Base-by-base conservation (phyloP, 2,888 invertebrate species). In the Trissolcus brochymenae region DNA sequence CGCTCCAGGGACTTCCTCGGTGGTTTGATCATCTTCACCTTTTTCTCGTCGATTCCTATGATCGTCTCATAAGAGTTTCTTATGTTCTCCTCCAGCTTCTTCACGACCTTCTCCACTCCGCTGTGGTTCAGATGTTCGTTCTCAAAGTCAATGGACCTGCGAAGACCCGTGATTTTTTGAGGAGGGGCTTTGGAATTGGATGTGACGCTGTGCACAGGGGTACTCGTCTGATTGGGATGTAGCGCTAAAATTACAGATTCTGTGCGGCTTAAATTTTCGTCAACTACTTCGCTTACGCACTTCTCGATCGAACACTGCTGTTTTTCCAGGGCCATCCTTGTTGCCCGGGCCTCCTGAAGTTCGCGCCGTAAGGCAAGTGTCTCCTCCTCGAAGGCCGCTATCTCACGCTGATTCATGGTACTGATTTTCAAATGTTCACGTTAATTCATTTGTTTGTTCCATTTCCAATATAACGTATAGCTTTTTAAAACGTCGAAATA, bases 331-430 rank as follows among this genome's bases (percentile, higher is more conserved):
- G 81, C 78, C 70, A 81, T 85, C 82, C 84, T 84, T 72, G 86
- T 85, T 51, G 87, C 86, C 59, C 87, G 81, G 40, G 88, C 89
- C 81, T 88, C 89, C 81, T 89, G 87, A 14, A 89, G 85, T 81
- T 88, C 88, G 14, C 89, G 86, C 46, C 88, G 84, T 70, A 88
- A 82, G 68, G 85, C 84, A 83, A 89, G 80, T 16, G 84, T 86
- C 80, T 89, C 89, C 81, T 88, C 87, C 82, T 89, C 89, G 81
- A 88, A 86, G 76, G 88, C 88, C 54, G 86, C 87, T 78, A 89
- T 88, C 84, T 87, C 88, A 59, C 85, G 87, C 61, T 75, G 75
- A 68, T 84, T 85, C 76, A 85, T 86, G 81, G 83, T 86, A 80
- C 80, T 80, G 65, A 60, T 61, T 54, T 25, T 11, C 19, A 13